A percentile compares a stretch with the other conserved stretches of the same genome.
phyloP scores from a whole-genome alignment of 1,140 invertebrate genomes.

The Adoxophyes honmai region DNA sequence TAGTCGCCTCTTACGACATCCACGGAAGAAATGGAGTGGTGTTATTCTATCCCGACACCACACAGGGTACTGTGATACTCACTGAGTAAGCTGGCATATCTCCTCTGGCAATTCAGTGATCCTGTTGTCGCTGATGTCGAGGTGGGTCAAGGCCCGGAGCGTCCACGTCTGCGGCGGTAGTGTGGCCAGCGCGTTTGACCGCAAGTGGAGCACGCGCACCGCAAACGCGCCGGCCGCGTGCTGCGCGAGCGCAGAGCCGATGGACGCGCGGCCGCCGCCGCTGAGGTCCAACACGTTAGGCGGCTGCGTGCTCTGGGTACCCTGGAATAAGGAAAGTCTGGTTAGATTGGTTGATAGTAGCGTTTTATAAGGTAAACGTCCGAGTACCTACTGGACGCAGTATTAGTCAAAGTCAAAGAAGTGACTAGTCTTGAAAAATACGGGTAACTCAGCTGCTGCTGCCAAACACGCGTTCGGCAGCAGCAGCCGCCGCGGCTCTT shows the following conservation, averaged over 20 bases:
- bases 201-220: conserved; percentile 78
- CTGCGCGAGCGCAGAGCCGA: conserved; percentile 48
- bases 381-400: too few species aligned
- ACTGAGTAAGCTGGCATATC: conserved; percentile 81
- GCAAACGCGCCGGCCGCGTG: conserved; percentile 67
- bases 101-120: conserved; percentile 80
- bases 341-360: too few species aligned
- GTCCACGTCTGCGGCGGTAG: conserved; percentile 80
- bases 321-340: conserved; percentile 34
- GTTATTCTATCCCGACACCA: too few species aligned
- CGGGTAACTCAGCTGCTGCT: too few species aligned
- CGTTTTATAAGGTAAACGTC: too few species aligned
- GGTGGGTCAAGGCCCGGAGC: conserved; percentile 77
- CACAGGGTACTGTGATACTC: conserved; percentile 52
- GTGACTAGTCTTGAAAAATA: too few species aligned
- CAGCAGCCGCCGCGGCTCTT: too few species aligned
- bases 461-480: too few species aligned
- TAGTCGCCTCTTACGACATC: too few species aligned
- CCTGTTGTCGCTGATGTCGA: conserved; percentile 85
- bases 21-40: too few species aligned
- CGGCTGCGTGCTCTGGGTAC: conserved; percentile 61
- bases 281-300: conserved; percentile 78
- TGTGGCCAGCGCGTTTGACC: conserved; percentile 77
- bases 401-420: too few species aligned
- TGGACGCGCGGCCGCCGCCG: conserved; percentile 71